phyloP scores from a whole-genome alignment of 1,140 invertebrate genomes.

The Brachystomella parvula region DNA sequence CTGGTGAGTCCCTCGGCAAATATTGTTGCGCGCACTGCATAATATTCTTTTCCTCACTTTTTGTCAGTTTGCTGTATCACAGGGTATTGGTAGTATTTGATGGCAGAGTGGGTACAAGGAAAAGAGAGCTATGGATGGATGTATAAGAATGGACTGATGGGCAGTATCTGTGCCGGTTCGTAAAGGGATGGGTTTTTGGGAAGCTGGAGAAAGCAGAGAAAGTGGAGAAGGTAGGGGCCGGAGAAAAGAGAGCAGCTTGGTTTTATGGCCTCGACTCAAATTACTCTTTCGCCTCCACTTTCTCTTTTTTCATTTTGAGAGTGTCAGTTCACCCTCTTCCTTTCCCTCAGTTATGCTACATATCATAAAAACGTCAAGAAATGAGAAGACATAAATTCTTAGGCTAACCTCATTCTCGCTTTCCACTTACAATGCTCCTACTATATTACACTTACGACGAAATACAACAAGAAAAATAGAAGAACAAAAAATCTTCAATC shows the following conservation, averaged over 20 bases:
- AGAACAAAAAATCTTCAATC: background rate
- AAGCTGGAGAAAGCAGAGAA: background rate
- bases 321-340: background rate
- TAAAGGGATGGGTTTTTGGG: background rate
- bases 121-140: too few relatives aligned
- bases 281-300: constrained; percentile 11
- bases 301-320: constrained; percentile 11
- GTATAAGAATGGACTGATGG: background rate
- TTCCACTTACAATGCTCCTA: background rate
- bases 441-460: too few relatives aligned
- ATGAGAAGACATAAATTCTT: constrained; percentile 10
- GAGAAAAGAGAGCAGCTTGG: background rate
- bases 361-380: constrained; percentile 8
- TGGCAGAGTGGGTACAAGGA: too few relatives aligned
- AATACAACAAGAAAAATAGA: background rate
- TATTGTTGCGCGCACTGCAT: too few relatives aligned
- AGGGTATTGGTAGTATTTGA: too few relatives aligned
- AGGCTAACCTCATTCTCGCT: constrained; percentile 3
- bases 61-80: too few relatives aligned
- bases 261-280: constrained; percentile 7
- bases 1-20: too few relatives aligned
- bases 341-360: constrained; percentile 2
- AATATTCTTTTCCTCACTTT: too few relatives aligned
- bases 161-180: background rate
- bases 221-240: background rate